Evolutionary conservation across 2,888 invertebrate genomes (phyloP).

Genomic region (Podabrus alpinus): DNA sequence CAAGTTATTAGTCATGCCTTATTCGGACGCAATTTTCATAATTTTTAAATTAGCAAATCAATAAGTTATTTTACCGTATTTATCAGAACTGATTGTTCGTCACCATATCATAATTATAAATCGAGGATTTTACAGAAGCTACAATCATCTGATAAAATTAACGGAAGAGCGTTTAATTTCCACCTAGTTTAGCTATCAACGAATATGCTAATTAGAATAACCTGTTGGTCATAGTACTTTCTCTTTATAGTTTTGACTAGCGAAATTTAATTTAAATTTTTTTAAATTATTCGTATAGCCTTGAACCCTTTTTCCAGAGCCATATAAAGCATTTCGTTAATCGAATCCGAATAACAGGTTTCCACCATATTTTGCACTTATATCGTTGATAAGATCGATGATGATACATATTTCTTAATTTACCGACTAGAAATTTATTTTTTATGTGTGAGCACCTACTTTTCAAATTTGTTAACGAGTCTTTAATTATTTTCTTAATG

Average conservation of each 20-base stretch:
- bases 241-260: neutral
- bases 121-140: neutral
- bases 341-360: neutral
- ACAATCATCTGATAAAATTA: neutral
- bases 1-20: neutral
- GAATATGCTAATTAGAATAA: slow-evolving; percentile 4
- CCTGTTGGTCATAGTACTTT: slow-evolving; percentile 4
- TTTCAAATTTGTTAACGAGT: neutral
- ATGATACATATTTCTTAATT: neutral
- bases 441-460: neutral
- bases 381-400: neutral
- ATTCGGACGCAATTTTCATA: neutral
- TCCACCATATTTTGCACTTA: neutral
- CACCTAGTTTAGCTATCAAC: neutral
- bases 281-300: neutral
- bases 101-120: neutral
- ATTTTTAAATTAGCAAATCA: neutral
- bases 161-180: neutral
- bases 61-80: neutral
- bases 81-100: neutral
- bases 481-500: neutral
- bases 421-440: neutral
- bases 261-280: neutral
- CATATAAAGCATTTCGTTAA: neutral
- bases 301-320: neutral